Base-by-base conservation (phyloP, 1,140 invertebrate species). In the Hirudo medicinalis region DNA sequence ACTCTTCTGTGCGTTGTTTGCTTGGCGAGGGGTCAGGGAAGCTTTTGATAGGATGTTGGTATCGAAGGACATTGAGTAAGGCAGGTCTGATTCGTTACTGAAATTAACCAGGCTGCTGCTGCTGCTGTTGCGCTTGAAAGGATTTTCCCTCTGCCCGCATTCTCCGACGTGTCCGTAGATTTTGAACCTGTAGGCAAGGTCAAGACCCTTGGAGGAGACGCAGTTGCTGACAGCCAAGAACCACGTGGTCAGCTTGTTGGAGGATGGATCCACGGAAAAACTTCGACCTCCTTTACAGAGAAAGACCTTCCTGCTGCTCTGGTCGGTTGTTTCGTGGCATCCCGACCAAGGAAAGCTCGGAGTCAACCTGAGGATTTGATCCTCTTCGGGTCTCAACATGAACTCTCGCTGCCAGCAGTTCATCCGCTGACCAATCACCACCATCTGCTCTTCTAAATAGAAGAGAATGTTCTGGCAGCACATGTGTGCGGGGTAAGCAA, bases 201-300 rank as follows among this genome's bases (percentile, higher is more conserved):
- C 71, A 1, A 72, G 29, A 15, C 71, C 71, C n/a, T 67, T 25
- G 27, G 67, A 36, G 19, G 36, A 32, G 27, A 57, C 63, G 66
- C 71, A 72, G 53, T 72, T 72, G 40, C 71, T 72, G 60, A 67
- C 66, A n/a, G 71, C 71, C 20, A 72, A 36, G 67, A 70, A 72
- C 72, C 72, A 72, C 22, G 72, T 69, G 36, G 70, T 71, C 32
- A 66, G 55, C 15, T 54, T 49, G 22, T 43, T 66, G 36, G 19
- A 27, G 9, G 43, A 32, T 13, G 43, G 29, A 49, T 70, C 43
- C 20, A 54, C 32, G 5, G 72, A 54, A 29, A 72, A 72, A 66
- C 72, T 72, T 20, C 67, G 67, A 27, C 72, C 72, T 15, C 72
- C 72, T 43, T 54, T 36, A 32, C 72, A 72, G 36, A 69, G 67